Evolutionary conservation across 2,797 vertebrate genomes (phyloP).

Genomic region (Malurus splendens): DNA sequence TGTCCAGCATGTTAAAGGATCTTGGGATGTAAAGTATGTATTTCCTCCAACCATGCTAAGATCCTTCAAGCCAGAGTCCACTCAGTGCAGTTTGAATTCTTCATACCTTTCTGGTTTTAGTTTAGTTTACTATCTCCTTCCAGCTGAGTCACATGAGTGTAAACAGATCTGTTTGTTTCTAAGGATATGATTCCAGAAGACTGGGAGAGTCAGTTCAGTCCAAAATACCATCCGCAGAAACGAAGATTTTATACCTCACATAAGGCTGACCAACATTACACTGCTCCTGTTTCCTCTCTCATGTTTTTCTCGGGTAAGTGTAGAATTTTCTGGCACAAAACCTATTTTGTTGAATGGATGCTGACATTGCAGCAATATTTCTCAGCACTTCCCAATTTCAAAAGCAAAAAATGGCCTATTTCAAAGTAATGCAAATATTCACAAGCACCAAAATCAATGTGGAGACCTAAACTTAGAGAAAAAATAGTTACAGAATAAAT

Average conservation of each 20-base stretch:
- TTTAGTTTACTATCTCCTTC: neutral
- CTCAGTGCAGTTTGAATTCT: neutral
- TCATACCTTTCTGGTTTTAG: neutral
- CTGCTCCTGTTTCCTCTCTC: neutral
- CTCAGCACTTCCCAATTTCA: neutral
- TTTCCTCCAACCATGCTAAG: neutral
- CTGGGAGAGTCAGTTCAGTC: neutral
- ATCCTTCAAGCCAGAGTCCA: neutral
- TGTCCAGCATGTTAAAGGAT: neutral
- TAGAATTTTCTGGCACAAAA: neutral
- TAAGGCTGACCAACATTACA: neutral
- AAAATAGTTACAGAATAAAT: neutral
- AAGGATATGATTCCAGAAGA: neutral
- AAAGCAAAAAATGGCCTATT: neutral
- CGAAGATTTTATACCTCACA: neutral
- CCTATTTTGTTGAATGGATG: neutral
- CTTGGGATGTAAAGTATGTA: neutral
- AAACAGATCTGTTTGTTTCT: neutral
- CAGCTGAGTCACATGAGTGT: neutral
- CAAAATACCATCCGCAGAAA: neutral
- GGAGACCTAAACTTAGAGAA: neutral
- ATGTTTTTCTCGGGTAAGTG: neutral
- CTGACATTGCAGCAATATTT: neutral
- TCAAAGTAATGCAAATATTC: neutral
- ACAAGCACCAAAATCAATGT: neutral